Evolutionary conservation across 1,140 invertebrate genomes (phyloP).

Genomic region (Mactra quadrangularis): DNA sequence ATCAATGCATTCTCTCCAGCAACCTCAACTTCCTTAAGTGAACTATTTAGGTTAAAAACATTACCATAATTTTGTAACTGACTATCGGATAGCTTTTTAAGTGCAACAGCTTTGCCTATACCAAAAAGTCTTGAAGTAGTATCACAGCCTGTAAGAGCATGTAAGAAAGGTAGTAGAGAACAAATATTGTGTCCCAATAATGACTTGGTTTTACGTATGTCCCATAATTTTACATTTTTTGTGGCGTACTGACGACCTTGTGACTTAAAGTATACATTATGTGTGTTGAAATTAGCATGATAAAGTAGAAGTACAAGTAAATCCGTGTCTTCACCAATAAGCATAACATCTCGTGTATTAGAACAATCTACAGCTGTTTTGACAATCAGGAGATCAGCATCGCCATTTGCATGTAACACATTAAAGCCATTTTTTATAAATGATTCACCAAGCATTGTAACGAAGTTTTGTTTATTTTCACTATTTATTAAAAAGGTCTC

Average conservation of each 20-base stretch:
- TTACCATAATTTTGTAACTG: too few relatives aligned
- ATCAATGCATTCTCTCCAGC: too few relatives aligned
- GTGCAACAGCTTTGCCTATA: slow-evolving; percentile 28
- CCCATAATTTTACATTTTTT: too few relatives aligned
- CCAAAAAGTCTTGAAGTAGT: slow-evolving; percentile 51
- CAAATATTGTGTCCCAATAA: not conserved
- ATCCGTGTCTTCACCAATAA: slow-evolving; percentile 65
- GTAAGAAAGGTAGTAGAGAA: not conserved
- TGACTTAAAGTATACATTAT: too few relatives aligned
- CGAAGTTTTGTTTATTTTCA: slow-evolving; percentile 58
- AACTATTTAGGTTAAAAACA: too few relatives aligned
- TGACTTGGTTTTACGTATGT: too few relatives aligned
- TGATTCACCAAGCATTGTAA: slow-evolving; percentile 33
- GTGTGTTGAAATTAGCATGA: slow-evolving; percentile 39
- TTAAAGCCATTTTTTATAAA: slow-evolving; percentile 16
- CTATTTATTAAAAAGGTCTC: slow-evolving; percentile 56
- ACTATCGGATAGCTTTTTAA: not conserved
- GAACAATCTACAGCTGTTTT: slow-evolving; percentile 46
- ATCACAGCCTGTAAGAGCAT: slow-evolving; percentile 58
- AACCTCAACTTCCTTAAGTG: too few relatives aligned
- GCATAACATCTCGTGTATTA: not conserved
- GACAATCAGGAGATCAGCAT: slow-evolving; percentile 64
- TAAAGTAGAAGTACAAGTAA: slow-evolving; percentile 53
- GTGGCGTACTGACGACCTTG: too few relatives aligned
- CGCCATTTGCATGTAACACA: slow-evolving; percentile 58